These are phyloP conservation scores for Trachymyrmex cornetzi DNA, from an alignment of 1,140 invertebrate species.

Conservation along the genomic window DNA sequence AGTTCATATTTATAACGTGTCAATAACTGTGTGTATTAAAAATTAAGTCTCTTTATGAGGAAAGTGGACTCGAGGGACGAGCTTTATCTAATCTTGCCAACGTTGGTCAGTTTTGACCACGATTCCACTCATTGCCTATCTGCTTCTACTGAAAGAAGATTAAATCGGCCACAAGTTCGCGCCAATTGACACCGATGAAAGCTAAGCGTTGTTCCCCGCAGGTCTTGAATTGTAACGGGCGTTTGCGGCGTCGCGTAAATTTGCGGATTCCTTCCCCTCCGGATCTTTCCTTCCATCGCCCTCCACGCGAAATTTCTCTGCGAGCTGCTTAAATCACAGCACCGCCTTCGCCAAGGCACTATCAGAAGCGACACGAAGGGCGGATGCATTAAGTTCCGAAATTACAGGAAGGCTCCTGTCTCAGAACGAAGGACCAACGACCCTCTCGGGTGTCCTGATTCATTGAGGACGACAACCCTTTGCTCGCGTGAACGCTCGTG, in stretches of 20 bases:
- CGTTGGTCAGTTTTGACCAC: neutral
- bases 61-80: neutral
- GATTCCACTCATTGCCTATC: neutral
- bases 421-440: constrained; percentile 69
- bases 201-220: neutral
- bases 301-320: constrained; percentile 48
- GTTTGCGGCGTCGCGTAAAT: constrained; percentile 31
- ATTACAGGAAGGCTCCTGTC: constrained; percentile 68
- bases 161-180: constrained; percentile 8
- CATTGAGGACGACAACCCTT: constrained; percentile 74
- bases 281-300: neutral
- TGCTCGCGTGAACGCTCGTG: constrained; percentile 74
- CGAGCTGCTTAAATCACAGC: constrained; percentile 54
- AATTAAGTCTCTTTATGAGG: neutral
- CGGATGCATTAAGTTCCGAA: constrained; percentile 67
- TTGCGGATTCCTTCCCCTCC: neutral
- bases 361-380: constrained; percentile 35
- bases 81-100: neutral
- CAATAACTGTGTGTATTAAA: neutral
- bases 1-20: neutral
- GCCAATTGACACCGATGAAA: constrained; percentile 31
- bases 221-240: constrained; percentile 13
- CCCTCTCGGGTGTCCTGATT: constrained; percentile 76
- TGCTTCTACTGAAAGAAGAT: neutral
- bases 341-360: constrained; percentile 34